Percentiles rank a stretch among this genome's conserved stretches.
Evolutionary conservation across 2,113 vertebrate genomes (phyloP).

Genomic region (Sciurus niger): DNA sequence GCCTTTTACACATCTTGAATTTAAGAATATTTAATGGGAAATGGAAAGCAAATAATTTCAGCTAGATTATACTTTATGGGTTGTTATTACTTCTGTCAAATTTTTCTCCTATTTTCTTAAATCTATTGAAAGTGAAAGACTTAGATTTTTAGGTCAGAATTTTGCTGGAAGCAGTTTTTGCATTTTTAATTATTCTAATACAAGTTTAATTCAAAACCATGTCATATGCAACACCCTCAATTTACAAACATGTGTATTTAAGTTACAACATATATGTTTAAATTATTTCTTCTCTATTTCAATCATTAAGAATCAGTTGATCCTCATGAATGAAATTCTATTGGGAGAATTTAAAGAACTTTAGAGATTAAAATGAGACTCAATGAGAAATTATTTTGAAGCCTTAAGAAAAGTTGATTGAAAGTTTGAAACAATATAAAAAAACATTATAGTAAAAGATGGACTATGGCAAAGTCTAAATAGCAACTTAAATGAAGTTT

Average conservation of each 20-base stretch:
- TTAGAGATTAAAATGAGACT: slow-evolving; percentile 29
- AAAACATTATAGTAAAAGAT: slow-evolving; percentile 40
- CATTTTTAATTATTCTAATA: slow-evolving; percentile 67
- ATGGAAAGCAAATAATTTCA: slow-evolving; percentile 21
- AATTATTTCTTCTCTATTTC: slow-evolving; percentile 40
- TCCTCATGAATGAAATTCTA: neutral
- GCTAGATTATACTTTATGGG: neutral
- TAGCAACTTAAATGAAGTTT: slow-evolving; percentile 63
- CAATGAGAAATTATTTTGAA: slow-evolving; percentile 42
- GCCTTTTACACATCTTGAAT: neutral
- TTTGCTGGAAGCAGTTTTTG: slow-evolving; percentile 25
- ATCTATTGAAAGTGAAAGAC: neutral
- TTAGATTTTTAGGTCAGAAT: slow-evolving; percentile 33
- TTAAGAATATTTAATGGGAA: neutral
- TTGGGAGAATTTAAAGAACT: neutral
- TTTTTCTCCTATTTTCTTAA: slow-evolving; percentile 47
- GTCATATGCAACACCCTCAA: slow-evolving; percentile 52
- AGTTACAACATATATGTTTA: slow-evolving; percentile 28
- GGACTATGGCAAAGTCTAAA: slow-evolving; percentile 50
- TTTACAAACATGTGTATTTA: slow-evolving; percentile 61
- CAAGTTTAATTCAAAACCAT: slow-evolving; percentile 70
- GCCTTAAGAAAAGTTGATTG: neutral
- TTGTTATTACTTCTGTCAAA: neutral
- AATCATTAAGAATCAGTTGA: slow-evolving; percentile 37
- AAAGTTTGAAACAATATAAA: slow-evolving; percentile 41